phyloP scores from a whole-genome alignment of 1,140 invertebrate genomes.

The Melanaphis sacchari region DNA sequence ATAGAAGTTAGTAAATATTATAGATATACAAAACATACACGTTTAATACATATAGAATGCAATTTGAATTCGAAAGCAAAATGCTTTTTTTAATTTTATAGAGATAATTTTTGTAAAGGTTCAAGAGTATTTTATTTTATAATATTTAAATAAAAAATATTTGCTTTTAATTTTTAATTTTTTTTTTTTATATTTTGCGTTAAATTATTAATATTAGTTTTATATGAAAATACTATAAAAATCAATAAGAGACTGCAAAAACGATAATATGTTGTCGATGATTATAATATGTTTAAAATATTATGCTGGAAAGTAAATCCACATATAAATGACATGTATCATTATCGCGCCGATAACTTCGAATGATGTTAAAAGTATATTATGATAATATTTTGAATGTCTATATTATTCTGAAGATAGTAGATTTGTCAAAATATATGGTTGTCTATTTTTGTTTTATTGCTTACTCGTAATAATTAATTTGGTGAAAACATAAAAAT shows the following conservation, averaged over 20 bases:
- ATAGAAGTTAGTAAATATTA: neutral
- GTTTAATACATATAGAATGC: neutral
- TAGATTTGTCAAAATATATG: neutral
- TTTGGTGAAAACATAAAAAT: neutral
- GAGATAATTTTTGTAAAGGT: neutral
- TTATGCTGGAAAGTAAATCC: neutral
- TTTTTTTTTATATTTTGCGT: neutral
- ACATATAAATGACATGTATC: neutral
- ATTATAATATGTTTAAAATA: too few relatives aligned
- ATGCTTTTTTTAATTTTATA: neutral
- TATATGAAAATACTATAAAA: neutral
- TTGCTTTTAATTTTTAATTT: neutral
- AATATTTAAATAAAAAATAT: too few relatives aligned
- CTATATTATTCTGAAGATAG: too few relatives aligned
- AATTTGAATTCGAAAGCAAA: neutral
- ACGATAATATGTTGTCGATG: neutral
- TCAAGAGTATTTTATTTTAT: too few relatives aligned
- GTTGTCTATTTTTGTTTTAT: neutral
- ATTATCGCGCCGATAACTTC: neutral
- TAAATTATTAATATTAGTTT: neutral
- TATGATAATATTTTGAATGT: neutral
- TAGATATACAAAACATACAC: neutral
- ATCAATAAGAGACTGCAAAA: neutral
- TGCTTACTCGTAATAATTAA: neutral
- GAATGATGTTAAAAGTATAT: neutral